phyloP scores from a whole-genome alignment of 2,888 invertebrate species.

The Caradrina clavipalpis region DNA sequence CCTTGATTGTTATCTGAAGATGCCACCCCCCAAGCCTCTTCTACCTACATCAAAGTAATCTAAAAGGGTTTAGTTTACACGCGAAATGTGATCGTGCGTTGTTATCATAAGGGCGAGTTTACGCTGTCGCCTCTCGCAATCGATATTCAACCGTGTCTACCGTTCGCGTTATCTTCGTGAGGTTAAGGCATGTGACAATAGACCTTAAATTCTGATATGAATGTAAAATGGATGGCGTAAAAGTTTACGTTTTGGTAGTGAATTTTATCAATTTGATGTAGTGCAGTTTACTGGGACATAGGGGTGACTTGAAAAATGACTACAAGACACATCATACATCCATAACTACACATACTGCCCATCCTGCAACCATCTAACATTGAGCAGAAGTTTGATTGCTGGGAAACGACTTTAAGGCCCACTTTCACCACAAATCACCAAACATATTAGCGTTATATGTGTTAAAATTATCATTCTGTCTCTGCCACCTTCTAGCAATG shows the following conservation, averaged over 20 bases:
- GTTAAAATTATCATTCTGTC: too few species aligned
- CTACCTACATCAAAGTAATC: conserved; percentile 82
- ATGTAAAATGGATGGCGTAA: conserved; percentile 54
- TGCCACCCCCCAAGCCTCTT: conserved; percentile 83
- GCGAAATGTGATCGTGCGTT: conserved; percentile 71
- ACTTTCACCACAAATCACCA: too few species aligned
- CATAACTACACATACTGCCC: too few species aligned
- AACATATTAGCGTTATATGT: too few species aligned
- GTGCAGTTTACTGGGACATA: conserved; percentile 33
- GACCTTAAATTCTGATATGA: conserved; percentile 63
- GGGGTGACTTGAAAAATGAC: background rate
- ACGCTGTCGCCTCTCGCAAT: conserved; percentile 65
- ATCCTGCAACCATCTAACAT: too few species aligned
- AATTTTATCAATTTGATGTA: conserved; percentile 52
- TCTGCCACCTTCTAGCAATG: too few species aligned
- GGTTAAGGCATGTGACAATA: conserved; percentile 68
- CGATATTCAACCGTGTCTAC: conserved; percentile 72
- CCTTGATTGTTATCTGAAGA: conserved; percentile 89
- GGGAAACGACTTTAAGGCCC: too few species aligned
- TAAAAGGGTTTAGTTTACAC: conserved; percentile 85
- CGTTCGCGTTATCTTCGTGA: conserved; percentile 58
- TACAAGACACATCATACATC: too few species aligned
- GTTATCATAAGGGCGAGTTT: conserved; percentile 65
- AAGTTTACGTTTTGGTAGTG: conserved; percentile 50
- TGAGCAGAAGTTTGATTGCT: too few species aligned